These are phyloP conservation scores for Clanis bilineata DNA, from an alignment of 2,888 invertebrate genomes.

Conservation along the genomic window DNA sequence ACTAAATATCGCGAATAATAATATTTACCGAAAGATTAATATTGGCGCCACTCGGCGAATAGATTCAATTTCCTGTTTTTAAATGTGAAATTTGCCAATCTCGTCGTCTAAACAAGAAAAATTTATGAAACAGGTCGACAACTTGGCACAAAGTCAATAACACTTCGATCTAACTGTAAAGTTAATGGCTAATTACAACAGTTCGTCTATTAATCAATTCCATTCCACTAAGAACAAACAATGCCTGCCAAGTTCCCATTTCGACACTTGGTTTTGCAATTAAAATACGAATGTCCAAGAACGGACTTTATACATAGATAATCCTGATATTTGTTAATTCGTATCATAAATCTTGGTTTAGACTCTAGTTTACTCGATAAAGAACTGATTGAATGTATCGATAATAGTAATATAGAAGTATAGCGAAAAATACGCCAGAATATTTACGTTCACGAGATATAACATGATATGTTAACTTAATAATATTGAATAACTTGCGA, in stretches of 20 bases:
- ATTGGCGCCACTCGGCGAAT: not conserved
- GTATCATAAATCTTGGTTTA: not conserved
- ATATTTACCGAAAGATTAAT: not conserved
- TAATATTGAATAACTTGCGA: not conserved
- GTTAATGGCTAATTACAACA: constrained; percentile 36
- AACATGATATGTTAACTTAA: not conserved
- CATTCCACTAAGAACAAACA: constrained; percentile 53
- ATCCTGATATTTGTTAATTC: constrained; percentile 13
- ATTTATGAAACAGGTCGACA: constrained; percentile 18
- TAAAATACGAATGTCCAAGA: constrained; percentile 41
- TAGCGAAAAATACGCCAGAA: not conserved
- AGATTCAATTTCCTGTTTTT: not conserved
- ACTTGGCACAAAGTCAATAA: constrained; percentile 34
- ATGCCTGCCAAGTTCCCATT: constrained; percentile 42
- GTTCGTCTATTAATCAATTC: constrained; percentile 53
- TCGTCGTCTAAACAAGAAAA: not conserved
- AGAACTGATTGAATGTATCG: not conserved
- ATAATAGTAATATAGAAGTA: not conserved
- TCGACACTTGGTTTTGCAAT: constrained; percentile 53
- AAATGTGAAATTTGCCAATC: not conserved
- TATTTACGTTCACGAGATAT: no score
- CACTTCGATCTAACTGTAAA: constrained; percentile 38
- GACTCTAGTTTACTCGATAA: not conserved
- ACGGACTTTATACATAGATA: constrained; percentile 22
- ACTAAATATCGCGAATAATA: not conserved